A percentile compares a stretch with the other conserved stretches of the same genome.
phyloP scores from a whole-genome alignment of 2,797 vertebrate species.

The Anabas testudineus region DNA sequence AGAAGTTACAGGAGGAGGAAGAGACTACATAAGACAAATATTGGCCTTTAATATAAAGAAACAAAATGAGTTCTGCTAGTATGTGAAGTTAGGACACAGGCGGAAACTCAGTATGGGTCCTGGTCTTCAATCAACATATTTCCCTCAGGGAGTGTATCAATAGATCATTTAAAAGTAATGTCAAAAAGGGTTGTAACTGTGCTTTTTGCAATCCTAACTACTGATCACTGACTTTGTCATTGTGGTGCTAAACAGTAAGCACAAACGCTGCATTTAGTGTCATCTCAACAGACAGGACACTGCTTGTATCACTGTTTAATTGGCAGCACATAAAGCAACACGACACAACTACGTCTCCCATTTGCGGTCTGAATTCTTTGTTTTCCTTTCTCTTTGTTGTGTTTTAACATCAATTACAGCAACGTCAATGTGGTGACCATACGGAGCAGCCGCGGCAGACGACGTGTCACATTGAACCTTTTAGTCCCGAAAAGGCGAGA shows the following conservation, averaged over 20 bases:
- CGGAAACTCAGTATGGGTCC: background rate
- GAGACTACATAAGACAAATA: background rate
- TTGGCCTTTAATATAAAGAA: background rate
- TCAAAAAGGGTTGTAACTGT: background rate
- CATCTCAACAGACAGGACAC: constrained; percentile 4
- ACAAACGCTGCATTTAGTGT: constrained; percentile 9
- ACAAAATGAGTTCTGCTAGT: background rate
- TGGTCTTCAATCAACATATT: constrained; percentile 13
- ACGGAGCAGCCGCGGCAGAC: constrained; percentile 16
- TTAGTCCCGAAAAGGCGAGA: constrained; percentile 34
- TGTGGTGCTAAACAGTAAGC: constrained; percentile 25
- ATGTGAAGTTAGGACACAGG: background rate
- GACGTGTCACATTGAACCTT: constrained; percentile 32
- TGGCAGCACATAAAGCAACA: constrained; percentile 49
- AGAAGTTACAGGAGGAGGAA: background rate
- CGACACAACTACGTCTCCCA: constrained; percentile 18
- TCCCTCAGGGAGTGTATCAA: background rate
- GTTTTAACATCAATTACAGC: constrained; percentile 10
- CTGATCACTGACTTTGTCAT: constrained; percentile 30
- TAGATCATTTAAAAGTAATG: background rate
- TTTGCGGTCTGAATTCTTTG: constrained; percentile 17
- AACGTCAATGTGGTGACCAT: constrained; percentile 63
- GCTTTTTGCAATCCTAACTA: constrained; percentile 9
- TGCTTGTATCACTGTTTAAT: constrained; percentile 24
- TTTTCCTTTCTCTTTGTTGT: constrained; percentile 26